phyloP scores from a whole-genome alignment of 2,113 vertebrate species.

The Zapornia atra region DNA sequence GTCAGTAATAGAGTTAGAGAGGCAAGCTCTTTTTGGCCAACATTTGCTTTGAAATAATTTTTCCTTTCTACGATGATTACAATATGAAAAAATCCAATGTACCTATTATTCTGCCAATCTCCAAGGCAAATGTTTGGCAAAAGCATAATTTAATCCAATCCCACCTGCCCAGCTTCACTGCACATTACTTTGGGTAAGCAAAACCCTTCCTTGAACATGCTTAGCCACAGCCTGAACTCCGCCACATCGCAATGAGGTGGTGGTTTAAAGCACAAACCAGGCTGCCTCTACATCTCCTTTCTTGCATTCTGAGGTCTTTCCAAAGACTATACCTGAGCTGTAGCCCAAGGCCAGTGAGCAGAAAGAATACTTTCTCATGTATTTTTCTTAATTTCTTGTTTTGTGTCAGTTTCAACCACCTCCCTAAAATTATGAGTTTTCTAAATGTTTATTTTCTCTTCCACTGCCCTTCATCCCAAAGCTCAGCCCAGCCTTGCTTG shows the following conservation, averaged over 20 bases:
- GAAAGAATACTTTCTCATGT: not conserved
- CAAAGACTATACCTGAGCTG: not conserved
- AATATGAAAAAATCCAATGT: not conserved
- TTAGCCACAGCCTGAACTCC: not conserved
- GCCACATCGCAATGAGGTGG: not conserved
- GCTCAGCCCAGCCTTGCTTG: not conserved
- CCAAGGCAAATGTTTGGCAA: conserved; percentile 48
- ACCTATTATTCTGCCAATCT: conserved; percentile 41
- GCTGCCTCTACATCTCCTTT: not conserved
- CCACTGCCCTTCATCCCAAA: not conserved
- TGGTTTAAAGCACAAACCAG: not conserved
- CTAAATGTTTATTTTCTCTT: not conserved
- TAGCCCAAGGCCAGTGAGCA: not conserved
- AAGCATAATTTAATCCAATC: conserved; percentile 64
- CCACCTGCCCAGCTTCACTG: conserved; percentile 38
- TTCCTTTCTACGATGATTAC: not conserved
- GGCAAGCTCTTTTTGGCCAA: not conserved
- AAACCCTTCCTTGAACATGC: conserved; percentile 37
- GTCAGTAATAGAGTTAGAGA: not conserved
- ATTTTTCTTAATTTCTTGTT: conserved; percentile 1
- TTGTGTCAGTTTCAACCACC: conserved; percentile 12
- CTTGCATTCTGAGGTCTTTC: not conserved
- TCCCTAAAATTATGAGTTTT: conserved; percentile 8
- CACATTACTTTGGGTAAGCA: conserved; percentile 19
- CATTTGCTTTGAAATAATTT: not conserved